Percentiles rank a stretch among this genome's conserved stretches.
phyloP scores from a whole-genome alignment of 2,113 vertebrate genomes.

The Muntiacus muntjak region DNA sequence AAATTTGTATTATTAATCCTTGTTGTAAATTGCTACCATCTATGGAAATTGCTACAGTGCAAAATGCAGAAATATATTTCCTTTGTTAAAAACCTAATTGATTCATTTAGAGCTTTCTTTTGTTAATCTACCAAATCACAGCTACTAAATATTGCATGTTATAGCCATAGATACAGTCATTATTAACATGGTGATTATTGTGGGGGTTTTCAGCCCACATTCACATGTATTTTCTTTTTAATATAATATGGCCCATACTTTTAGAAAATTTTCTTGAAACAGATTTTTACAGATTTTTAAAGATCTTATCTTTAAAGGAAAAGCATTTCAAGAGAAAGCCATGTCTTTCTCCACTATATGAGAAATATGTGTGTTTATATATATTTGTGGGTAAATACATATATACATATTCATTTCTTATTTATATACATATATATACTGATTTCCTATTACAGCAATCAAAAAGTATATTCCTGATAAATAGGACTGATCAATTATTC shows the following conservation, averaged over 20 bases:
- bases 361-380: neutral
- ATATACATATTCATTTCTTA: neutral
- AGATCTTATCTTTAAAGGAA: conserved; percentile 6
- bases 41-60: conserved; percentile 66
- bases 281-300: neutral
- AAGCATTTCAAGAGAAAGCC: neutral
- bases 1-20: conserved; percentile 72
- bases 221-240: conserved; percentile 29
- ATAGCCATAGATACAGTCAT: conserved; percentile 57
- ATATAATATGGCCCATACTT: conserved; percentile 13
- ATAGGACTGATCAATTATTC: neutral
- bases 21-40: conserved; percentile 68
- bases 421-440: neutral
- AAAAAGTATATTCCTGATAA: neutral
- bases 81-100: conserved; percentile 72
- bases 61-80: conserved; percentile 69
- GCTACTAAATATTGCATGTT: conserved; percentile 59
- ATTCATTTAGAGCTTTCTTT: conserved; percentile 74
- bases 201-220: neutral
- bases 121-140: conserved; percentile 68
- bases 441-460: neutral
- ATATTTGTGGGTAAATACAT: neutral
- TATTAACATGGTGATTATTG: conserved; percentile 51
- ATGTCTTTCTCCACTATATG: neutral
- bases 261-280: conserved; percentile 27